Conservation (phyloP, 2,888 invertebrate genomes). For the Drosophila parthenogenetica region DNA sequence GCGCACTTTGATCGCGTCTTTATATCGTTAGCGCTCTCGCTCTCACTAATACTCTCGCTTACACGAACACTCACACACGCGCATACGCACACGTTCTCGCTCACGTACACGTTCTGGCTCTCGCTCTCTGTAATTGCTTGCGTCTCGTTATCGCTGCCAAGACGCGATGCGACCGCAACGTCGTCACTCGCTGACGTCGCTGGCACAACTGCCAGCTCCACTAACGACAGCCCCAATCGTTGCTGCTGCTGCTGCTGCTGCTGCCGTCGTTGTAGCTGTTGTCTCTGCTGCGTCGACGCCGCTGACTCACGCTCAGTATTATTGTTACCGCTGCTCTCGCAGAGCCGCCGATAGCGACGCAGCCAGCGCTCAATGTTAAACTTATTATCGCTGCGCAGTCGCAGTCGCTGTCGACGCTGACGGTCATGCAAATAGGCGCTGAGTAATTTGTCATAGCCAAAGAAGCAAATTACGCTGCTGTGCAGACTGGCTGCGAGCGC, state of each 20-base stretch:
- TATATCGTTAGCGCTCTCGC: constrained; percentile 17
- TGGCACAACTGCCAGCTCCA: constrained; percentile 61
- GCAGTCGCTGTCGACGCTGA: constrained; percentile 41
- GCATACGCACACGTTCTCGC: constrained; percentile 15
- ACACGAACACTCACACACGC: neutral
- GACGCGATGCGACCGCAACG: constrained; percentile 54
- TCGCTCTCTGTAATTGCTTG: constrained; percentile 6
- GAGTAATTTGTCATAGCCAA: constrained; percentile 61
- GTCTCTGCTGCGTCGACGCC: constrained; percentile 14
- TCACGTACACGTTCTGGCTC: constrained; percentile 5
- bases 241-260: constrained; percentile 27
- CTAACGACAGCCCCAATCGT: constrained; percentile 41
- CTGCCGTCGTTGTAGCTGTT: constrained; percentile 2
- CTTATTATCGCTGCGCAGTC: constrained; percentile 37
- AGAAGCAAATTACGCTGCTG: constrained; percentile 57
- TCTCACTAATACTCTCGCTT: neutral
- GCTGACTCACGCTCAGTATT: constrained; percentile 33
- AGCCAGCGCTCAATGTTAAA: constrained; percentile 45
- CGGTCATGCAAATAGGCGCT: constrained; percentile 42
- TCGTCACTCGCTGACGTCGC: constrained; percentile 65
- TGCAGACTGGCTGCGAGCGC: constrained; percentile 57
- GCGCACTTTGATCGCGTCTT: constrained; percentile 39
- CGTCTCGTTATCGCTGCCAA: constrained; percentile 36
- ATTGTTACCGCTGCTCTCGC: constrained; percentile 10
- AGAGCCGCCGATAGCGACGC: constrained; percentile 39